Base-by-base conservation (phyloP, 2,888 invertebrate genomes). In the Onthophagus sagittarius region DNA sequence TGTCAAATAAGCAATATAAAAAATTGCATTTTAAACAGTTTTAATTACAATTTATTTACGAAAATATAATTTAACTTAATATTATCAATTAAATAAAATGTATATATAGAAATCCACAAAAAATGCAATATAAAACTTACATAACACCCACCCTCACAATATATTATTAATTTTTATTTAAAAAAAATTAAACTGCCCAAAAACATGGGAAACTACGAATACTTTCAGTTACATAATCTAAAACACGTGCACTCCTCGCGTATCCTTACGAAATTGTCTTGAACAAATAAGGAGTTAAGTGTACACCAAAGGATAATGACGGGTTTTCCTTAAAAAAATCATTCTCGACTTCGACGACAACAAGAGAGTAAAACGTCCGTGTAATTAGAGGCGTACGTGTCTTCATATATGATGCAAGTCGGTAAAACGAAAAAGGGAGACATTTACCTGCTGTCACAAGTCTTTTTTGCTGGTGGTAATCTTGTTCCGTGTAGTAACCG, bases 401-500 rank as follows among this genome's bases (percentile, higher is more conserved):
- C 39, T 53, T 53, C 23, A 23, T 23, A 23, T 53, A 11, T 53
- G 39, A 53, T 53, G 39, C 39, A 53, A 53, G 39, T 53, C 39
- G 39, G 39, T 53, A 32, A 70, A 31, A 33, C 5, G 32, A 39
- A 33, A n/a, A 70, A 53, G 39, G 39, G 11, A 23, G 11, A 73
- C 15, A 73, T 70, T 14, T 73, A 75, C 75, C 75, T 75, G 75
- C 63, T 63, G 64, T 70, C 39, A 72, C 70, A 64, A 15, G 69
- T 65, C 72, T 62, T 62, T 72, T 74, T 31, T 53, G 39, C 39
- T 72, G 69, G 62, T 74, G 70, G 15, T 70, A 74, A 15, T 15
- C 65, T 69, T 75, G 75, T 11, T 75, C 73, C 14, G 72, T 72
- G 64, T 70, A 75, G 64, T 74, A 75, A 9, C 63, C n/a, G n/a